Evolutionary conservation across 2,888 invertebrate species (phyloP).

Genomic region (Pheosia gnoma): DNA sequence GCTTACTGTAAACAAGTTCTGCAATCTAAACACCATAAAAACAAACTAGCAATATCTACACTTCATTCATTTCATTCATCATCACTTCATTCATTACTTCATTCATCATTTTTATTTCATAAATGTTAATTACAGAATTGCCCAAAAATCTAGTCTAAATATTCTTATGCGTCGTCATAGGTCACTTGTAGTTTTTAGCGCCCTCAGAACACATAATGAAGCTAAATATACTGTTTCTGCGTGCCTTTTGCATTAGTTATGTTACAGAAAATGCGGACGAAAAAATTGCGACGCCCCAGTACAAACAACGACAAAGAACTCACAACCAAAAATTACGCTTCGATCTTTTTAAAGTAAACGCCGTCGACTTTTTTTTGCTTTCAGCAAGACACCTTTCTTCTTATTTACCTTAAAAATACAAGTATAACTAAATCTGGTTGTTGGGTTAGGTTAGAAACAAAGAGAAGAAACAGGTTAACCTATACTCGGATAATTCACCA

Average conservation of each 20-base stretch:
- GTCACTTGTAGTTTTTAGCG: background rate
- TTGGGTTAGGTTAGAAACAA: no score
- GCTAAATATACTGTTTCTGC: constrained; percentile 43
- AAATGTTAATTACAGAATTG: no score
- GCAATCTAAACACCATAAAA: constrained; percentile 10
- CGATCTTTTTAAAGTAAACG: background rate
- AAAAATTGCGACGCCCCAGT: background rate
- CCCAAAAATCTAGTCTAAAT: no score
- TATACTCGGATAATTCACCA: no score
- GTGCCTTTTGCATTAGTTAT: constrained; percentile 41
- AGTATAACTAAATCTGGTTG: no score
- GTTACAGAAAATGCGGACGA: constrained; percentile 9
- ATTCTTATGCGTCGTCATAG: no score
- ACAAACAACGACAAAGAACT: background rate
- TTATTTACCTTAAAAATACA: no score
- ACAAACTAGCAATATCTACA: background rate
- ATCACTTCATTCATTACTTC: no score
- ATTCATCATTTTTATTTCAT: no score
- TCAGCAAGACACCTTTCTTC: no score
- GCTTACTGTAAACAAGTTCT: constrained; percentile 32
- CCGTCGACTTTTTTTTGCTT: background rate
- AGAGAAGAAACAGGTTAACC: no score
- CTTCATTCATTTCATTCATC: no score
- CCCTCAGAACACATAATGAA: background rate
- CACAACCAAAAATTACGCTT: background rate